phyloP scores from a whole-genome alignment of 2,888 invertebrate species.

The Caenorhabditis panamensis region DNA sequence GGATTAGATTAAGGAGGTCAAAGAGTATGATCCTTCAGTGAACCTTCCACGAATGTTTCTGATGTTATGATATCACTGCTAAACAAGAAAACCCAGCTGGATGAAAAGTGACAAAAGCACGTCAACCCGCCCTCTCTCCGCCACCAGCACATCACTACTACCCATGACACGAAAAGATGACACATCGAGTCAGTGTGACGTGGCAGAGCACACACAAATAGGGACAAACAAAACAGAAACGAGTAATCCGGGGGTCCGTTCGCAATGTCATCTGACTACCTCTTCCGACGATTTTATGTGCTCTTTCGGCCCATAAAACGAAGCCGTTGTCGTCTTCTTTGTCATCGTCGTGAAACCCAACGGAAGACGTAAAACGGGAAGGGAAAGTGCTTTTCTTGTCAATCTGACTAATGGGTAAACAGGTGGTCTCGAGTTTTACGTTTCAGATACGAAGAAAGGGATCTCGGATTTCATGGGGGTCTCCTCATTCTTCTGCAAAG shows the following conservation, averaged over 20 bases:
- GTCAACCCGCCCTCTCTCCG: too few species aligned
- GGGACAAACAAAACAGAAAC: not conserved
- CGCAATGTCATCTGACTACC: not conserved
- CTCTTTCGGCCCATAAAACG: conserved; percentile 1
- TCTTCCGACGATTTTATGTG: conserved; percentile 2
- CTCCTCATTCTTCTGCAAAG: not conserved
- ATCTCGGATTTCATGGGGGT: not conserved
- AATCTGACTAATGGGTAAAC: conserved; percentile 27
- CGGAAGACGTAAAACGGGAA: not conserved
- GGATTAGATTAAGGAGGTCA: not conserved
- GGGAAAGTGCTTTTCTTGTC: not conserved
- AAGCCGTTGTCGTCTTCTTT: not conserved
- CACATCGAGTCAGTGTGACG: not conserved
- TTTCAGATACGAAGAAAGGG: not conserved
- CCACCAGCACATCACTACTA: not conserved
- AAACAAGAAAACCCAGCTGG: too few species aligned
- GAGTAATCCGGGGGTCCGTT: not conserved
- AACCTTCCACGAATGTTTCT: too few species aligned
- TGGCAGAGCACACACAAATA: not conserved
- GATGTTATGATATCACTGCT: too few species aligned
- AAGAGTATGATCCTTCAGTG: too few species aligned
- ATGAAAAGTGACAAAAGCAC: too few species aligned
- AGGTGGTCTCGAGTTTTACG: not conserved
- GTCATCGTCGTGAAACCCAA: not conserved
- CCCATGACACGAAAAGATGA: not conserved